Percentiles rank a stretch among this genome's conserved stretches.
Conservation (phyloP, 2,113 vertebrate species). For the Calypte anna region DNA sequence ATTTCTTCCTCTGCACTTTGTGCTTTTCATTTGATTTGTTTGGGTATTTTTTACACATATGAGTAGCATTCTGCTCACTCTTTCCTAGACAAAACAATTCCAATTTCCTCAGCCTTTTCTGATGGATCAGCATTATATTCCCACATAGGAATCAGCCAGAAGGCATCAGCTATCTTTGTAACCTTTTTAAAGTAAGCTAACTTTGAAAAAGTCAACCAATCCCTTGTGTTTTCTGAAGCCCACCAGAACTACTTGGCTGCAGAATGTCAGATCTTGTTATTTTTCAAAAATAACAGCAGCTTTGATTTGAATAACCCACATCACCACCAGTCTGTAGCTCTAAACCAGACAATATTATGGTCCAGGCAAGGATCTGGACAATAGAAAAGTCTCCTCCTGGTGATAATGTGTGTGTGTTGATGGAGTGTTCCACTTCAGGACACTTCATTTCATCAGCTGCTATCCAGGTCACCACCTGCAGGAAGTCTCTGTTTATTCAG, state of each 20-base stretch:
- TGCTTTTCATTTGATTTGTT: too few relatives aligned
- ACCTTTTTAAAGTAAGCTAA: background rate
- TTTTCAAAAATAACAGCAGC: background rate
- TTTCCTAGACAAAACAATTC: background rate
- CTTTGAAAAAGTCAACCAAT: background rate
- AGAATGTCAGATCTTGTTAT: background rate
- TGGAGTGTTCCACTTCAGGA: conserved; percentile 10
- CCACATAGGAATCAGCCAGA: background rate
- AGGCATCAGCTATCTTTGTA: background rate
- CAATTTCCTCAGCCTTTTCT: background rate
- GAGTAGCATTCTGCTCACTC: background rate
- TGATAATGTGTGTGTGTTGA: background rate
- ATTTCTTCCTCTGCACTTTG: background rate
- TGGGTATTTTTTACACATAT: background rate
- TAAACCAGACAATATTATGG: background rate
- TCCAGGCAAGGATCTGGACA: background rate
- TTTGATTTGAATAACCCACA: background rate
- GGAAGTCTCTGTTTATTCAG: background rate
- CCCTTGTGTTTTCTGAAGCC: background rate
- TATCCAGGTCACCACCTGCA: background rate
- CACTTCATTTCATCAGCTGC: background rate
- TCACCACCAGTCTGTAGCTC: background rate
- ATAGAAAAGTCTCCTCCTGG: background rate
- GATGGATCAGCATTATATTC: background rate
- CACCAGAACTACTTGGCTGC: background rate